Evolutionary conservation across 2,113 vertebrate species (phyloP), one percentile per base, ranked within the genome.

Genomic region (Heteronetta atricapilla): DNA sequence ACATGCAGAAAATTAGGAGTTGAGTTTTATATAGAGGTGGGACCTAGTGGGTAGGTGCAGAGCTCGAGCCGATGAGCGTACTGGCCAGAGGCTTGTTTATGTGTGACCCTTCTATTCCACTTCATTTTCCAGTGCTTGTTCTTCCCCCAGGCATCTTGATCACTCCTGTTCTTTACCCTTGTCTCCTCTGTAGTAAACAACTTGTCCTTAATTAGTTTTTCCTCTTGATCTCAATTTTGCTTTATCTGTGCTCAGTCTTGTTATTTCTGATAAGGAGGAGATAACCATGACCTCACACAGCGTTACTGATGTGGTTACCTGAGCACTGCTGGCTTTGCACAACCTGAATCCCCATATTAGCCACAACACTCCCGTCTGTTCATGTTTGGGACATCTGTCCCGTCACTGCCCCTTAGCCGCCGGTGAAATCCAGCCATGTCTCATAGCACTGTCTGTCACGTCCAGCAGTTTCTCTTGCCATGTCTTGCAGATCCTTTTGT

Each of bases 381-480:
- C 56, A 5, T 42, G 50, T 77, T 0, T 50, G 66, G 18, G 40
- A 58, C 44, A 16, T n/a, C 28, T 36, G 23, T 52, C 31, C 1
- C 1, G 0, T 60, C 0, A 0, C 19, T 82, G 13, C 13, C 69
- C 29, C 18, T 33, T 58, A 38, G 29, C 64, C 11, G 2, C 73
- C 1, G 2, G 2, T 48, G 69, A 59, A 85, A 72, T 68, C 60
- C 42, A 7, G 22, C 85, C 9, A 2, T 48, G 14, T 59, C 50
- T n/a, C 0, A 0, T 22, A 3, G 40, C 6, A 12, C 60, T 6
- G 0, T 3, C 53, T 22, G 40, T 48, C 68, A 12, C 68, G 11
- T 59, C 34, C 50, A 8, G 2, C 42, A 4, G 36, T 14, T 25
- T 60, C 62, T 46, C 68, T 33, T 84, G 60, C 26, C 0, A 0